A percentile compares a stretch with the other conserved stretches of the same genome.
These are phyloP conservation scores for Ophonus ardosiacus DNA, from an alignment of 2,888 invertebrate genomes.

Conservation along the genomic window DNA sequence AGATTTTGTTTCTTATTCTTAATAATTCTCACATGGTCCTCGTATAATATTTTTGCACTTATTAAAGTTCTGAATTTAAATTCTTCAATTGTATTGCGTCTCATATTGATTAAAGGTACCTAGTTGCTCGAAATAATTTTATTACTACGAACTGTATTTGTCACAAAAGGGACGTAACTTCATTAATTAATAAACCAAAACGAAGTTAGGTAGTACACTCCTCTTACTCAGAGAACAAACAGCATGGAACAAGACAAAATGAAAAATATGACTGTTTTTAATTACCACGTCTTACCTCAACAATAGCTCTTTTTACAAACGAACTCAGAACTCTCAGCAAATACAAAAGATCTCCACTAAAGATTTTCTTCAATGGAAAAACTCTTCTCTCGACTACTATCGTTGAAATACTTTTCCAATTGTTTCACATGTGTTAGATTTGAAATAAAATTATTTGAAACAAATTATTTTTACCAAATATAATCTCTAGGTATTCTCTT, in stretches of 20 bases:
- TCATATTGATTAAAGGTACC: slow-evolving; percentile 38
- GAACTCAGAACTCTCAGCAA: background rate
- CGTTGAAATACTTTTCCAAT: background rate
- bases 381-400: slow-evolving; percentile 2
- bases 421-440: too few species aligned
- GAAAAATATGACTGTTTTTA: slow-evolving; percentile 43
- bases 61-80: background rate
- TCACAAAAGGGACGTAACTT: slow-evolving; percentile 62
- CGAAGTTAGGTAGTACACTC: slow-evolving; percentile 51
- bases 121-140: slow-evolving; percentile 44
- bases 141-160: slow-evolving; percentile 62
- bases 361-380: background rate
- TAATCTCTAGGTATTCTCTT: too few species aligned
- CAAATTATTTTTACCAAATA: too few species aligned
- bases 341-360: slow-evolving; percentile 17
- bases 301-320: slow-evolving; percentile 38
- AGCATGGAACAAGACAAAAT: slow-evolving; percentile 21
- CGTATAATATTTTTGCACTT: too few species aligned
- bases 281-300: slow-evolving; percentile 29
- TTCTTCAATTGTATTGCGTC: background rate
- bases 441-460: too few species aligned
- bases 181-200: slow-evolving; percentile 64
- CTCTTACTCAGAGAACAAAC: slow-evolving; percentile 28
- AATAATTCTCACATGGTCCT: too few species aligned
- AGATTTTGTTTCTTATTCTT: too few species aligned